Evolutionary conservation across 1,140 invertebrate genomes (phyloP).

Genomic region (Zaprionus capensis): DNA sequence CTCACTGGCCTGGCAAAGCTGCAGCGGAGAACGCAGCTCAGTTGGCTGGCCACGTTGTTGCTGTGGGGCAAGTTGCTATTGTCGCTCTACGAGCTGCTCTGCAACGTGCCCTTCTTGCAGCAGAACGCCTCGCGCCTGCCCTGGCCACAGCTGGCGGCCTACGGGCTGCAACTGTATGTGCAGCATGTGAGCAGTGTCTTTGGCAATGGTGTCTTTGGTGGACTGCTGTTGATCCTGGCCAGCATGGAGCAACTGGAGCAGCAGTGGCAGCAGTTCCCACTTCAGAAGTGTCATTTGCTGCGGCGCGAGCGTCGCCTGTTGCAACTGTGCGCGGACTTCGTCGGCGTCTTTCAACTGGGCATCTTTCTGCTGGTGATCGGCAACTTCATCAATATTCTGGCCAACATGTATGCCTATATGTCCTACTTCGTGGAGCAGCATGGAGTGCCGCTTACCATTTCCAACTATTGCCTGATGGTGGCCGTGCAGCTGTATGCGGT

Average conservation of each 20-base stretch:
- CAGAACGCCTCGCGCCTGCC: constrained; percentile 48
- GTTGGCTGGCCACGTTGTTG: constrained; percentile 38
- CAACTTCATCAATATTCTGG: constrained; percentile 68
- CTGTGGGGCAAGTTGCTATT: constrained; percentile 64
- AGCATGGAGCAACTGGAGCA: constrained; percentile 37
- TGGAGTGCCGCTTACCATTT: constrained; percentile 68
- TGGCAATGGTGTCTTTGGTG: constrained; percentile 63
- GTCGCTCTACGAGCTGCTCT: constrained; percentile 67
- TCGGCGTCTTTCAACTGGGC: constrained; percentile 51
- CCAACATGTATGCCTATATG: constrained; percentile 78
- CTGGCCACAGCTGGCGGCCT: constrained; percentile 57
- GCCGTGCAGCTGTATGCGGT: constrained; percentile 64
- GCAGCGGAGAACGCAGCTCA: constrained; percentile 20
- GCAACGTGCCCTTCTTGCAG: constrained; percentile 64
- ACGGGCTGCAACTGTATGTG: constrained; percentile 62
- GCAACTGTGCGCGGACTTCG: constrained; percentile 31
- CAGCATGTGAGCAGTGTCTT: constrained; percentile 71
- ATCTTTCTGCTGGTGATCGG: constrained; percentile 66
- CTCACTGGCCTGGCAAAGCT: constrained; percentile 34
- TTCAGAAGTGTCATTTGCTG: not conserved
- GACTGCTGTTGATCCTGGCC: constrained; percentile 53
- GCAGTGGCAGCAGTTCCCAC: constrained; percentile 13
- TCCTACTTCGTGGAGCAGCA: constrained; percentile 67
- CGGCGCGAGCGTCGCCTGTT: constrained; percentile 31
- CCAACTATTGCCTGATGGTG: constrained; percentile 68